Evolutionary conservation across 2,113 vertebrate genomes (phyloP).

Genomic region (Zingel zingel): DNA sequence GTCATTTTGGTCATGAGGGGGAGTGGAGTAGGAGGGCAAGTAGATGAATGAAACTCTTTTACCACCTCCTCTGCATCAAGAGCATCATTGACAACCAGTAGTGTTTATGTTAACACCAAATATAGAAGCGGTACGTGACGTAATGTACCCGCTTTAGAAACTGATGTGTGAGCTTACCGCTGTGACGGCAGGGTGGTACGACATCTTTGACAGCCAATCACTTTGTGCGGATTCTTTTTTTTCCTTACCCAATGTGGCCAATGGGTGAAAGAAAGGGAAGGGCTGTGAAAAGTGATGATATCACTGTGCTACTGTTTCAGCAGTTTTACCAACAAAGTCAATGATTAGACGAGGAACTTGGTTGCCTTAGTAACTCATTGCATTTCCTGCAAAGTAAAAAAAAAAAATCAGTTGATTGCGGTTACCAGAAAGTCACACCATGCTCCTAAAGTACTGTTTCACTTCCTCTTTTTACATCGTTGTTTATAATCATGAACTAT

Average conservation of each 20-base stretch:
- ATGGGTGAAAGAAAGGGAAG: neutral
- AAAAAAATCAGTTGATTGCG: neutral
- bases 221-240: neutral
- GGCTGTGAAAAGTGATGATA: conserved; percentile 29
- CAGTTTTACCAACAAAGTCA: conserved; percentile 26
- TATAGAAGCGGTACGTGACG: conserved; percentile 60
- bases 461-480: conserved; percentile 63
- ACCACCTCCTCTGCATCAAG: conserved; percentile 45
- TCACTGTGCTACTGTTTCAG: conserved; percentile 40
- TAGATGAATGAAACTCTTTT: conserved; percentile 73
- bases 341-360: conserved; percentile 26
- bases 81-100: conserved; percentile 58
- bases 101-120: conserved; percentile 74
- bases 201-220: conserved; percentile 70
- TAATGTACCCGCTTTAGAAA: conserved; percentile 67
- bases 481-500: conserved; percentile 34
- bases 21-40: neutral
- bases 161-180: conserved; percentile 27
- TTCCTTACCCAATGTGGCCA: conserved; percentile 35
- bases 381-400: conserved; percentile 24
- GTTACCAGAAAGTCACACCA: conserved; percentile 4
- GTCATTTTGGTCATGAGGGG: conserved; percentile 28
- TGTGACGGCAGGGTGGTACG: conserved; percentile 66
- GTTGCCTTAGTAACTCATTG: neutral
- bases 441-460: conserved; percentile 11